Evolutionary conservation across 2,113 vertebrate species (phyloP).

Genomic region (Embiotoca jacksoni): DNA sequence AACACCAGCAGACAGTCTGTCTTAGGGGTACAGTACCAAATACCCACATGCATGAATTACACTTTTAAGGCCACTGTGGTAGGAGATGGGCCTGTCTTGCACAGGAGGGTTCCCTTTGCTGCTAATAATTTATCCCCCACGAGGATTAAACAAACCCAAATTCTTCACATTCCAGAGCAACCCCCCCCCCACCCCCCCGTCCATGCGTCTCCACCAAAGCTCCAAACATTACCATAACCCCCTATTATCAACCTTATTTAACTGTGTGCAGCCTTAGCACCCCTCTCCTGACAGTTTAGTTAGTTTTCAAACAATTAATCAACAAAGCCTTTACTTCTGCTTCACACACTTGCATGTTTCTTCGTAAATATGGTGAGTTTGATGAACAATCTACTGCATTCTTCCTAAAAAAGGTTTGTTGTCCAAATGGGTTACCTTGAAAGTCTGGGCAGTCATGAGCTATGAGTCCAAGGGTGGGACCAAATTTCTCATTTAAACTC

Average conservation of each 20-base stretch:
- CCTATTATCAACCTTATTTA: constrained; percentile 47
- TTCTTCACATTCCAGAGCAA: constrained; percentile 77
- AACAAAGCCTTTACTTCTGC: neutral
- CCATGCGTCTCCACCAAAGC: constrained; percentile 44
- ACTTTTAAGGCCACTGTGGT: neutral
- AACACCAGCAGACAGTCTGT: neutral
- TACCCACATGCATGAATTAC: constrained; percentile 3
- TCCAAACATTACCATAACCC: constrained; percentile 45
- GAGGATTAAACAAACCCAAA: constrained; percentile 74
- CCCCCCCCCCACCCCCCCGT: constrained; percentile 31
- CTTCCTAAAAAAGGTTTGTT: neutral
- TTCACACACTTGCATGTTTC: neutral
- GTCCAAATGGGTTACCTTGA: neutral
- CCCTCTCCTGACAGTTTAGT: neutral
- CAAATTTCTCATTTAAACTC: constrained; percentile 27
- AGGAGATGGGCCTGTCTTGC: constrained; percentile 10
- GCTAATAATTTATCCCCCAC: constrained; percentile 70
- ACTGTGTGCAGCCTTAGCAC: constrained; percentile 22
- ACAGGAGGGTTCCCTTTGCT: constrained; percentile 53
- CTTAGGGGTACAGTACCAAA: neutral
- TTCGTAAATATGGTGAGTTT: neutral
- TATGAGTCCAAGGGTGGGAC: neutral
- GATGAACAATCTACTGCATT: neutral
- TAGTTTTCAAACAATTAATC: neutral
- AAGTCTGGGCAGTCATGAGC: neutral